Evolutionary conservation across 2,888 invertebrate species (phyloP).

Genomic region (Volucella bombylans): DNA sequence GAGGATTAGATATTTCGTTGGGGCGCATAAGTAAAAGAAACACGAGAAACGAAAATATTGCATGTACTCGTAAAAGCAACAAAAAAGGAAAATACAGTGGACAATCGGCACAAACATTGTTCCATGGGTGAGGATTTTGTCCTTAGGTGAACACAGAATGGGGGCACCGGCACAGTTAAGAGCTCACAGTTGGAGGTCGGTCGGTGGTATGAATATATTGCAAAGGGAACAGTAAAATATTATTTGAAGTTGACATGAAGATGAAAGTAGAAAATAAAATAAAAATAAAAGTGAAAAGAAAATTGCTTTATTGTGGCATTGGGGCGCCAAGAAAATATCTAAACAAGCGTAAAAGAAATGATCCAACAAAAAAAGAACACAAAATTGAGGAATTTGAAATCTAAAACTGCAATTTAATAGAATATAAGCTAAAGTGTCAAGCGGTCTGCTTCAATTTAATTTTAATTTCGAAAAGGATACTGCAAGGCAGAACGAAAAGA

Average conservation of each 20-base stretch:
- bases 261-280: constrained; percentile 21
- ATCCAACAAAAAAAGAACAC: constrained; percentile 5
- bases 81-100: background rate
- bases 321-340: constrained; percentile 14
- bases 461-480: constrained; percentile 22
- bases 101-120: constrained; percentile 2
- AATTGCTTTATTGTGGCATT: constrained; percentile 57
- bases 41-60: constrained; percentile 38
- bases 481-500: background rate
- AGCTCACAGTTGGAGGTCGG: constrained; percentile 32
- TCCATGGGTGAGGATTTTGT: constrained; percentile 10
- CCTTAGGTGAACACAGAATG: background rate
- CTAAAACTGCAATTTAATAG: constrained; percentile 27
- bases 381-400: constrained; percentile 41
- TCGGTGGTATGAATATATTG: constrained; percentile 4
- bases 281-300: constrained; percentile 32
- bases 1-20: constrained; percentile 29
- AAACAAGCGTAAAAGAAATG: background rate
- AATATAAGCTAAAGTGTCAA: constrained; percentile 45
- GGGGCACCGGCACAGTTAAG: background rate
- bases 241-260: constrained; percentile 49
- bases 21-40: constrained; percentile 7
- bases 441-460: constrained; percentile 23
- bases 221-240: constrained; percentile 14
- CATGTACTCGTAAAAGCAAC: constrained; percentile 31